These are phyloP conservation scores for Mus spicilegus DNA, from an alignment of 2,113 vertebrate species.

Conservation along the genomic window DNA sequence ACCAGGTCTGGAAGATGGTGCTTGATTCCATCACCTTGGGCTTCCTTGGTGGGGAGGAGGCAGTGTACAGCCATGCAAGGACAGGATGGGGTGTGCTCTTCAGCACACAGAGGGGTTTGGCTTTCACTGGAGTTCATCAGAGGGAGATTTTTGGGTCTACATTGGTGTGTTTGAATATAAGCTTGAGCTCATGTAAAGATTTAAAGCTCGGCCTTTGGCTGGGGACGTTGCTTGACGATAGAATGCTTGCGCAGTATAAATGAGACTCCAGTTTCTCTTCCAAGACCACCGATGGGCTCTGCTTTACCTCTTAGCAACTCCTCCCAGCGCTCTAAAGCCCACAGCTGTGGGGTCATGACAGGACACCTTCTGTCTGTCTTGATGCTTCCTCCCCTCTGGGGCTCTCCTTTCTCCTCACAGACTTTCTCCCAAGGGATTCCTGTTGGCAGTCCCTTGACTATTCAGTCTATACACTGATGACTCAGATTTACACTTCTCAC, in stretches of 20 bases:
- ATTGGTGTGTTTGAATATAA: not conserved
- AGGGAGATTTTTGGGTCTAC: not conserved
- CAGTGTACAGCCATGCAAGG: not conserved
- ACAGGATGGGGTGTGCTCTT: not conserved
- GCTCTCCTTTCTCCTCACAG: constrained; percentile 23
- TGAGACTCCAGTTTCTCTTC: not conserved
- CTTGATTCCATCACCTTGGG: not conserved
- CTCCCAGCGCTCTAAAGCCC: not conserved
- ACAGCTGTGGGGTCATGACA: not conserved
- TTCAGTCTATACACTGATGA: not conserved
- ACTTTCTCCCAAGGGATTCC: not conserved
- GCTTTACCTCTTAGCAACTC: not conserved
- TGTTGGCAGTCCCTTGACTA: constrained; percentile 23
- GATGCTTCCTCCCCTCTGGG: not conserved
- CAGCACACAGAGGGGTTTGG: not conserved
- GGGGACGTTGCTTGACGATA: not conserved
- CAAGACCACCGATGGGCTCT: not conserved
- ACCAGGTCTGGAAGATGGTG: not conserved
- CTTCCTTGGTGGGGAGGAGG: not conserved
- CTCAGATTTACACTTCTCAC: constrained; percentile 39
- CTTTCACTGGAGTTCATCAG: not conserved
- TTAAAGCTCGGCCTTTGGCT: not conserved
- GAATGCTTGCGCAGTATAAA: not conserved
- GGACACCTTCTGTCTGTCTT: not conserved
- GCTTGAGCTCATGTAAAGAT: not conserved